A percentile compares a stretch with the other conserved stretches of the same genome.
Evolutionary conservation across 2,113 vertebrate genomes (phyloP).

Genomic region (Acanthochromis polyacanthus): DNA sequence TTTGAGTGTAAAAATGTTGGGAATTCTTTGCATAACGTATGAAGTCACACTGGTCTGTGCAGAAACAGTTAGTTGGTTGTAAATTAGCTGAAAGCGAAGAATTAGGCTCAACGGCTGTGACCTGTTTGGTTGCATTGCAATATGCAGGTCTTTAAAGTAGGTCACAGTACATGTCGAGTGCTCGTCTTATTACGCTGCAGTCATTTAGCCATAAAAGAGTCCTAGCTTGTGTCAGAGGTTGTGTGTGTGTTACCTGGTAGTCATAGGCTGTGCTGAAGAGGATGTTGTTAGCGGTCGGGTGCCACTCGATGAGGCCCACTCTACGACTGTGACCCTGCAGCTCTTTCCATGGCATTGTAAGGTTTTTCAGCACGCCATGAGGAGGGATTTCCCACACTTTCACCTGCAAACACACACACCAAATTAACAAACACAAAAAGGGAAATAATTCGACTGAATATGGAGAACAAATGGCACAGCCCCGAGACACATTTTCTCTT

Average conservation of each 20-base stretch:
- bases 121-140: constrained; percentile 30
- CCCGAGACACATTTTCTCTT: constrained; percentile 6
- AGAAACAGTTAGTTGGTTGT: too few species aligned
- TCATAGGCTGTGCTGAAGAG: constrained; percentile 94
- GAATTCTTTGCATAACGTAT: background rate
- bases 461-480: background rate
- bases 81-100: too few species aligned
- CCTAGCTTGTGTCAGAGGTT: background rate
- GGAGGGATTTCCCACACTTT: constrained; percentile 95
- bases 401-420: constrained; percentile 80
- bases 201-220: background rate
- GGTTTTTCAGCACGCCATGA: constrained; percentile 85
- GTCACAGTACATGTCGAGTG: background rate
- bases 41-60: background rate
- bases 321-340: constrained; percentile 89
- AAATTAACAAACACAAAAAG: background rate
- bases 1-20: background rate
- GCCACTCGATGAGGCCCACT: constrained; percentile 94
- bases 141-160: background rate
- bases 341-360: constrained; percentile 88
- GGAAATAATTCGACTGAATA: background rate
- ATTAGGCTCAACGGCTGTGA: background rate
- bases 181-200: background rate
- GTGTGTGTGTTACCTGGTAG: constrained; percentile 88
- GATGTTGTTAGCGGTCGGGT: constrained; percentile 91